phyloP scores from a whole-genome alignment of 2,113 vertebrate species.

The Otus sunia region DNA sequence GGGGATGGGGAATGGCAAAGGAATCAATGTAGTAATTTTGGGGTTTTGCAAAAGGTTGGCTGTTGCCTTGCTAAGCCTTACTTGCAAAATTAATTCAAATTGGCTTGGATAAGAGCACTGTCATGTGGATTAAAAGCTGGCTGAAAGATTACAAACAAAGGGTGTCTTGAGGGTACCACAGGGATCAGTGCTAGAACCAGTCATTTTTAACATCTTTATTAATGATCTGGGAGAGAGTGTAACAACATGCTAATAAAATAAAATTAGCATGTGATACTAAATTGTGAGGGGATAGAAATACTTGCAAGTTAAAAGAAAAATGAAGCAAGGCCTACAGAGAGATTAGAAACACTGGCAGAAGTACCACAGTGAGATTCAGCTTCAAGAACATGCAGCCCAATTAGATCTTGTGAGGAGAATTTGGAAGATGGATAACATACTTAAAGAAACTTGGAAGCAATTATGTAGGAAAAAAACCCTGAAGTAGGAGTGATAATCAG shows the following conservation, averaged over 20 bases:
- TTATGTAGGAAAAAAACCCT: background rate
- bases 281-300: constrained; percentile 38
- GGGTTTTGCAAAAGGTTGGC: background rate
- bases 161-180: constrained; percentile 30
- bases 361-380: background rate
- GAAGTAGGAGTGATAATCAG: background rate
- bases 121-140: constrained; percentile 60
- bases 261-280: constrained; percentile 46
- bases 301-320: background rate
- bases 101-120: constrained; percentile 32
- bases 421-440: background rate
- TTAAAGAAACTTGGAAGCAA: background rate
- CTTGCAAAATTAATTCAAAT: constrained; percentile 57
- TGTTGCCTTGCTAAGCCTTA: background rate
- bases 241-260: constrained; percentile 66
- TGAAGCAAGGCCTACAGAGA: background rate
- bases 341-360: background rate
- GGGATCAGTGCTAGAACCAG: constrained; percentile 55
- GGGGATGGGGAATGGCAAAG: fast-evolving
- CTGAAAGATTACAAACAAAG: constrained; percentile 57
- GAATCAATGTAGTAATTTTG: background rate
- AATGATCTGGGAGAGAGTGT: constrained; percentile 67
- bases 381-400: background rate
- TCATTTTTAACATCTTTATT: constrained; percentile 75
- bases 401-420: background rate